Evolutionary conservation across 1,140 invertebrate genomes (phyloP), one percentile per base, ranked within the genome.

Genomic region (Drosophila subpulchrella): DNA sequence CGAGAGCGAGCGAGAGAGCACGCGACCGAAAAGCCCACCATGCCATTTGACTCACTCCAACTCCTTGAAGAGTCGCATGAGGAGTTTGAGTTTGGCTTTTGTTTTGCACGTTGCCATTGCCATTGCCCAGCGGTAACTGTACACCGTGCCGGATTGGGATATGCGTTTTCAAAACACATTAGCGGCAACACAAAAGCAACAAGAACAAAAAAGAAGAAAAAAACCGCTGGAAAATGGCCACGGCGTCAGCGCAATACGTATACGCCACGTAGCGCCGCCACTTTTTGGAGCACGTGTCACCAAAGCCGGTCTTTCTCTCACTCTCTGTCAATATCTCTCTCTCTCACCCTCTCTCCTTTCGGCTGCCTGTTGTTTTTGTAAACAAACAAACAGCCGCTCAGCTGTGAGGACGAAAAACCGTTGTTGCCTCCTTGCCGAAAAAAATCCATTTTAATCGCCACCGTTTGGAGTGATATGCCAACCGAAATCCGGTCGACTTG

Each of bases 171-270:
- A 81, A 76, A 84, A 77, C 62, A 85, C 61, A 80, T 83, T 84
- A 81, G 58, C 42, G 30, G 24, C 38, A 53, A 53, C 47, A 53
- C 47, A 24, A 34, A 62, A 62, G 34, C 38, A 39, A 73, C n/a
- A 46, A 20, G 15, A 6, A 12, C 12, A 3, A n/a, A 8, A 17
- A 41, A 15, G 6, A 17, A 42, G 7, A n/a, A 11, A 44, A 44
- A 46, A 56, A 27, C 12, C 56, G 51, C 41, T 39, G 73, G 36
- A 88, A 85, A 82, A 85, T 85, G 82, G 83, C 78, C 60, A 88
- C 82, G 78, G 82, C 78, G 82, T 85, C 82, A 81, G 82, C 82
- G 83, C 82, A 86, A 88, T 86, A 86, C 70, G 82, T 86, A 85
- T 85, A 86, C 82, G 82, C 83, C 83, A 82, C 75, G 83, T 86